phyloP scores from a whole-genome alignment of 2,113 vertebrate species.

The Brachirus orientalis region DNA sequence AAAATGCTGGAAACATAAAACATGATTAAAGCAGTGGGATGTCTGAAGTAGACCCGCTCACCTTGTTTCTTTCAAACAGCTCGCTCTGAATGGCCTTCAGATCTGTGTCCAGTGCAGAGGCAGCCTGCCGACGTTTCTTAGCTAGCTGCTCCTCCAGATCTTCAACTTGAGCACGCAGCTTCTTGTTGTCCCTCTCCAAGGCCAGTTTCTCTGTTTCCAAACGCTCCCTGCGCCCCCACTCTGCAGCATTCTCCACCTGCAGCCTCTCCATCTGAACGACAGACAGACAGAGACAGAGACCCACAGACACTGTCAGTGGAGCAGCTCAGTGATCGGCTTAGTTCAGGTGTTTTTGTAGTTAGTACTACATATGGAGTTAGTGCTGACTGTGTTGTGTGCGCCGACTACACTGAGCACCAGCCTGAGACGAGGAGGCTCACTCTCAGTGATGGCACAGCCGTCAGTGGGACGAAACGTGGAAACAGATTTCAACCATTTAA shows the following conservation, averaged over 20 bases:
- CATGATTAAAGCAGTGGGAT: too few relatives aligned
- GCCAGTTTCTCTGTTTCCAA: constrained; percentile 96
- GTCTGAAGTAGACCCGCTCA: constrained; percentile 52
- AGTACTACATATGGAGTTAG: too few relatives aligned
- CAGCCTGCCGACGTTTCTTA: constrained; percentile 90
- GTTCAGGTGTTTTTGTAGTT: too few relatives aligned
- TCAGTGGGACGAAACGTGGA: too few relatives aligned
- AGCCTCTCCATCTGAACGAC: constrained; percentile 91
- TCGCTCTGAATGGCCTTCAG: constrained; percentile 92
- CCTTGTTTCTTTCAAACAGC: constrained; percentile 97
- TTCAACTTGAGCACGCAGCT: constrained; percentile 90
- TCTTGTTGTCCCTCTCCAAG: constrained; percentile 97
- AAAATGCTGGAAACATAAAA: too few relatives aligned
- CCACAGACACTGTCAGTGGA: too few relatives aligned
- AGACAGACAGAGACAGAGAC: neutral
- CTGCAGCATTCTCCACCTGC: constrained; percentile 94
- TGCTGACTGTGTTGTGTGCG: too few relatives aligned
- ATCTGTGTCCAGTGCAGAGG: constrained; percentile 92
- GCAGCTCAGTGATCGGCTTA: too few relatives aligned
- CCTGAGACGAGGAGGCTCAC: too few relatives aligned
- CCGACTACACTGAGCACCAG: too few relatives aligned
- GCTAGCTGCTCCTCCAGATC: constrained; percentile 95
- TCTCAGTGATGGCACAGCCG: too few relatives aligned
- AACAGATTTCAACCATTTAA: too few relatives aligned
- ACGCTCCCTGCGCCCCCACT: constrained; percentile 95